Percentiles rank a stretch among this genome's conserved stretches.
These are phyloP conservation scores for Coluber constrictor DNA, from an alignment of 2,797 vertebrate genomes.

Conservation along the genomic window DNA sequence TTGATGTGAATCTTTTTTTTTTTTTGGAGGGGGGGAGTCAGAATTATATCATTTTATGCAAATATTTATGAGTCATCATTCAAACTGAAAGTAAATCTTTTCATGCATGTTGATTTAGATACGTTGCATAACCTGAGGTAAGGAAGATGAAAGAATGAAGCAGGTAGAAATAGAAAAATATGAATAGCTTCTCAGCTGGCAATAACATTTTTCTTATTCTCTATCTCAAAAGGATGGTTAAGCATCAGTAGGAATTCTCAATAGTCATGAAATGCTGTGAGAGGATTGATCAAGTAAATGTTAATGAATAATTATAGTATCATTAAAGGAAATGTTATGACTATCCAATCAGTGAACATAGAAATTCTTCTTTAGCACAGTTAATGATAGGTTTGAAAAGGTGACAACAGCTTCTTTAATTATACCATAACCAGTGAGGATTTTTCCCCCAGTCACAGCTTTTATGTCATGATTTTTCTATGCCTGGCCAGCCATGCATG, in stretches of 20 bases:
- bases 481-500: not conserved
- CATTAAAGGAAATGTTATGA: not conserved
- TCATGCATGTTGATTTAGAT: not conserved
- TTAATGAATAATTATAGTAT: not conserved
- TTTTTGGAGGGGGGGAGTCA: not conserved
- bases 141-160: not conserved
- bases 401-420: not conserved
- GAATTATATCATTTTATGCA: not conserved
- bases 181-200: not conserved
- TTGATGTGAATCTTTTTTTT: not conserved
- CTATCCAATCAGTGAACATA: not conserved
- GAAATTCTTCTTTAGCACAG: not conserved
- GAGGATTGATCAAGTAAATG: not conserved
- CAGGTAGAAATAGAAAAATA: not conserved
- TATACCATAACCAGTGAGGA: not conserved
- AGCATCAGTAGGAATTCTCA: not conserved
- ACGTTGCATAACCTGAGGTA: not conserved
- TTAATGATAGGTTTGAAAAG: slow-evolving; percentile 3
- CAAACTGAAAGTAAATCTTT: not conserved
- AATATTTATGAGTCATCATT: not conserved
- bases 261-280: not conserved
- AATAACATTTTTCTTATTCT: not conserved
- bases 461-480: not conserved
- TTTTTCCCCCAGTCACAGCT: not conserved
- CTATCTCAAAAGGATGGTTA: not conserved